Conservation (phyloP, 2,797 vertebrate genomes). For the Pitangus sulphuratus region DNA sequence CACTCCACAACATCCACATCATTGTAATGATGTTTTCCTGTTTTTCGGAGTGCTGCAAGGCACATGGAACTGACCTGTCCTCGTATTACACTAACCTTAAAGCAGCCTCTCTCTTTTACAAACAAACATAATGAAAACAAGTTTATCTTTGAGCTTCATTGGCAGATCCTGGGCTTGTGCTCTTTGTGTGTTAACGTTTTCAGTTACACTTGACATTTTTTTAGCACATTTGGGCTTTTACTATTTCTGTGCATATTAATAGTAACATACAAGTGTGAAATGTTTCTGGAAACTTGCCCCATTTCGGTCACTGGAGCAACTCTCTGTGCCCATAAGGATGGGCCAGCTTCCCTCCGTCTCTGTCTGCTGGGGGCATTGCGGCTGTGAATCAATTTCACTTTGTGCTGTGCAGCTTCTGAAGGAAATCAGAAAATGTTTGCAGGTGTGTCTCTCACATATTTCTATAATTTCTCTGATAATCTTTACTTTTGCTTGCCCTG, state of each 20-base stretch:
- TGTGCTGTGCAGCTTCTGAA: not conserved
- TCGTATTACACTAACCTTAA: not conserved
- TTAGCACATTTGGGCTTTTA: not conserved
- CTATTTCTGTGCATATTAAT: not conserved
- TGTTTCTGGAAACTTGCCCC: not conserved
- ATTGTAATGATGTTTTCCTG: not conserved
- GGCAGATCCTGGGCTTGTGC: not conserved
- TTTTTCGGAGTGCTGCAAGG: not conserved
- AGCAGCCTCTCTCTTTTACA: not conserved
- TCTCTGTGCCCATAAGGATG: not conserved
- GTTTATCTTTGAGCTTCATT: not conserved
- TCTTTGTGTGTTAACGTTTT: not conserved
- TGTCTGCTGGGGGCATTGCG: not conserved
- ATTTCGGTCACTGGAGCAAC: not conserved
- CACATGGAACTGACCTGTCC: not conserved
- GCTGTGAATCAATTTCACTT: not conserved
- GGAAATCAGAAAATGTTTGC: not conserved
- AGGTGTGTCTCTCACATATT: rapidly evolving
- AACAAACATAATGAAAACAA: not conserved
- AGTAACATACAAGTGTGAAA: not conserved
- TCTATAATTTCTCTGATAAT: not conserved
- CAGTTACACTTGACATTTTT: not conserved
- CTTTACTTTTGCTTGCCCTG: not conserved
- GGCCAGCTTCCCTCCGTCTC: not conserved
- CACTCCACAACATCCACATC: not conserved